Base-by-base conservation (phyloP, 2,113 vertebrate genomes). In the Oxyura jamaicensis region DNA sequence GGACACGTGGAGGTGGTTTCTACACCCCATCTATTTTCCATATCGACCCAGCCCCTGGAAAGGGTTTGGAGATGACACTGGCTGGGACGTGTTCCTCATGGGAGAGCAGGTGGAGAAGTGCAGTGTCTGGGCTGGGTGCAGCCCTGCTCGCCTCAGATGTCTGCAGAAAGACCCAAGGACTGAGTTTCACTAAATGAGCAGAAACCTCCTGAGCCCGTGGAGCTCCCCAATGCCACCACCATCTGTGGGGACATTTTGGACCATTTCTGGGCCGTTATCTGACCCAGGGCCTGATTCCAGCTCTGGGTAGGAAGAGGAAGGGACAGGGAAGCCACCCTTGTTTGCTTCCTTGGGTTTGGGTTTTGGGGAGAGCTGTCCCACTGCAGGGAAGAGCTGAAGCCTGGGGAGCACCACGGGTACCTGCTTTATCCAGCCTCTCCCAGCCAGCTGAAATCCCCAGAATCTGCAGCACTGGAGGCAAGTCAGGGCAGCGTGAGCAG, bases 231-330 rank as follows among this genome's bases (percentile, higher is more conserved):
- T 35, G 72, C 15, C 66, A 55, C 5, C 1, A 39, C 5, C 62
- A 50, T 3, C 35, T 53, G 0, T 0, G 0, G 31, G 31, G 28
- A 65, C 33, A 36, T 23, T 1, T 0, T 0, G 44, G 31, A 13
- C 5, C 9, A 11, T 29, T 50, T 33, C 78, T 84, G 72, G 46
- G 36, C 28, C 63, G 22, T 10, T 73, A 41, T 25, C 72, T 55
- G 66, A 52, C 46, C 33, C 29, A 60, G 22, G 72, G 17, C 44
- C 31, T 2, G 0, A 1, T 29, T 65, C 12, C n/a, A n/a, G 28
- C 14, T 50, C 50, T 67, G 42, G 9, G 56, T 81, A 86, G 29
- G 44, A 73, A 85, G 21, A 10, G 65, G 28, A 86, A 69, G 6
- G 25, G 23, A 39, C 23, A 58, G 22, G 8, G 9, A 83, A 73